Base-by-base conservation (phyloP, 2,113 vertebrate species). In the Syngnathus floridae region DNA sequence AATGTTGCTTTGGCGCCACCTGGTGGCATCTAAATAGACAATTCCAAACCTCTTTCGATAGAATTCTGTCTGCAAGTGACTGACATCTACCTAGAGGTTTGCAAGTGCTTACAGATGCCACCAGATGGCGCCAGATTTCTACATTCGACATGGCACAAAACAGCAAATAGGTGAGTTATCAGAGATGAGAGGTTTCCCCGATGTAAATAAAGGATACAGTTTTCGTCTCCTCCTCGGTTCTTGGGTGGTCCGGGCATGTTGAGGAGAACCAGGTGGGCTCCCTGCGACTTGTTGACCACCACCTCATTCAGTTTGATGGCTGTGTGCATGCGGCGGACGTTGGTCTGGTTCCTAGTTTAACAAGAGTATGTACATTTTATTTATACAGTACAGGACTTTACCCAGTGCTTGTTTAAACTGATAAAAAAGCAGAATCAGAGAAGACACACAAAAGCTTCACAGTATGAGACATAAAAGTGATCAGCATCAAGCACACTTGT, bases 261-360 rank as follows among this genome's bases (percentile, higher is more conserved):
- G 67, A 98, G 89, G 56, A 99, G 90, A 45, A 98, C 95, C 62
- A 99, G 92, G 35, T 95, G 96, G 8, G 95, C 95, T 0, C 92
- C 88, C 74, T 96, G 96, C 2, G 96, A 99, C 81, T 92, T 94
- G 83, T 89, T 93, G 62, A 95, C 91, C 60, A 98, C 92, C 7
- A 95, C 92, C 21, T 93, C 95, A 0, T 99, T 99, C 62, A 99
- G 93, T 84, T 93, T 95, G 66, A 99, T 91, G 0, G 96, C 96
- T 0, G 96, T 99, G 87, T 99, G 96, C 96, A 99, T 99, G 79
- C 96, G 91, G 64, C 97, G 90, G 1, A 98, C 96, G 0, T 99
- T 99, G 1, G 94, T 94, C 81, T 97, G 95, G 88, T 98, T 95
- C 85, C 97, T 96, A 12, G 51, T 64, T 62, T 37, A 40, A 74